Evolutionary conservation across 2,797 vertebrate species (phyloP), one percentile per base, ranked within the genome.

Genomic region (Gila robusta): DNA sequence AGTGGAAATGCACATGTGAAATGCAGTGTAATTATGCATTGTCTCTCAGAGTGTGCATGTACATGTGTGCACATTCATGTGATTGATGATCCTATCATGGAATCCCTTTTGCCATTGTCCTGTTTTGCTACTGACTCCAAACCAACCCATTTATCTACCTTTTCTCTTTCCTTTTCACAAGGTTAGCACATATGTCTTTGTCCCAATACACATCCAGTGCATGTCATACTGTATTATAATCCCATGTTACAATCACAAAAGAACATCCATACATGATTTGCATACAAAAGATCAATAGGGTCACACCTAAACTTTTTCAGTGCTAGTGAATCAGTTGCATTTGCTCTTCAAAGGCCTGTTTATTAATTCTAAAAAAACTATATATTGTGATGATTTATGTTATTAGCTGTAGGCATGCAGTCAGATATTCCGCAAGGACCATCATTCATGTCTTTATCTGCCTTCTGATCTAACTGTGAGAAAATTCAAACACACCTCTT

Each of bases 141-240:
- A 26, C 14, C 41, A 84, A 70, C 82, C 47, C 59, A 81, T 76
- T 87, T 84, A 84, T 84, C 78, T 87, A 70, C 35, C 23, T 71
- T 35, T 52, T 80, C 47, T 26, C 4, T 64, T 70, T 79, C 32
- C 37, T 64, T 37, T 35, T 54, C 54, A n/a, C 82, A 81, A 84
- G 82, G 78, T 84, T 85, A 49, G 28, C 49, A 39, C 73, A 69
- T 69, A 26, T 12, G 35, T 84, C 66, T 77, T 71, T 76, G 62
- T 84, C 59, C 39, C 47, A 81, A 56, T 26, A n/a, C 54, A 78
- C 12, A 62, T 23, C 9, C n/a, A 54, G 49, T 32, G n/a, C 26
- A 44, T 47, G 41, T 59, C 69, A 67, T 8, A 41, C 35, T 70
- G 6, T 49, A 67, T 80, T 14, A n/a, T 69, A 78, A 74, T 26